A percentile compares a stretch with the other conserved stretches of the same genome.
These are phyloP conservation scores for Toxostoma redivivum DNA, from an alignment of 2,113 vertebrate genomes.

Conservation along the genomic window DNA sequence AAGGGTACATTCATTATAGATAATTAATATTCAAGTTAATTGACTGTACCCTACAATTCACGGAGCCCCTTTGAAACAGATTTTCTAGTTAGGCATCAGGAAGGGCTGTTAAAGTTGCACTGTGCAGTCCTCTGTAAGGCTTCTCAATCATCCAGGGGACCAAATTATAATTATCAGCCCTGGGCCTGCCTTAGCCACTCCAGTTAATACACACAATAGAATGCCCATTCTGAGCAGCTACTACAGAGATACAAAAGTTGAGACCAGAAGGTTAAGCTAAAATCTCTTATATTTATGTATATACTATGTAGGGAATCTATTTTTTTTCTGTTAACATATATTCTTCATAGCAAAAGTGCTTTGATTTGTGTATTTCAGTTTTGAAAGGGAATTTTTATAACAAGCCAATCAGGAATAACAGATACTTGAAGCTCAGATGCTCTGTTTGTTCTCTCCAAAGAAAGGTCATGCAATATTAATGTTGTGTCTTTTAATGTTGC, in stretches of 20 bases:
- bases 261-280: conserved; percentile 19
- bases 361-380: conserved; percentile 35
- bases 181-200: background rate
- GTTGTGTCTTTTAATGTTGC: background rate
- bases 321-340: background rate
- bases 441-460: background rate
- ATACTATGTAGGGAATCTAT: background rate
- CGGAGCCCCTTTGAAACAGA: conserved; percentile 54
- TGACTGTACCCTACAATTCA: conserved; percentile 70
- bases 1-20: conserved; percentile 76
- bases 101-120: conserved; percentile 47
- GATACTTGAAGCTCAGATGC: background rate
- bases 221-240: background rate
- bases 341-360: background rate
- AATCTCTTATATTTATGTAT: conserved; percentile 23
- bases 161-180: conserved; percentile 34
- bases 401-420: background rate
- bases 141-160: background rate
- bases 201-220: background rate
- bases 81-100: conserved; percentile 7
- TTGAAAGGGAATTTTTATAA: conserved; percentile 39
- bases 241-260: background rate
- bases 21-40: conserved; percentile 80
- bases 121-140: background rate
- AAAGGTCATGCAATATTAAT: conserved; percentile 27